These are phyloP conservation scores for Homarus gammarus DNA, from an alignment of 2,888 invertebrate genomes.

Conservation along the genomic window DNA sequence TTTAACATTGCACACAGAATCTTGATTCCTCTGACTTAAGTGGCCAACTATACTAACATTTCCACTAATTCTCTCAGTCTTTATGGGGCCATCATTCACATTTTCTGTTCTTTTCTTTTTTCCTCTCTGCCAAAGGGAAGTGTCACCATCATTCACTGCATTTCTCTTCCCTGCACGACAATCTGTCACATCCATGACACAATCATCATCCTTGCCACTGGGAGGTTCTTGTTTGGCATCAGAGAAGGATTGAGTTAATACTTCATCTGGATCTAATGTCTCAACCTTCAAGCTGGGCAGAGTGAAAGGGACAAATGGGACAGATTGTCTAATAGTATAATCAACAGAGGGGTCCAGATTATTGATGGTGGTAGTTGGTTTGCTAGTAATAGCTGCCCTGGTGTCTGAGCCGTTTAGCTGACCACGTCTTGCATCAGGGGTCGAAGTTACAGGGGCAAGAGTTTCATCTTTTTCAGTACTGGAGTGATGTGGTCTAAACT, in stretches of 20 bases:
- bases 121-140: neutral
- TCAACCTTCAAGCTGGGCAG: constrained; percentile 33
- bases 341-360: neutral
- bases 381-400: neutral
- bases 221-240: constrained; percentile 10
- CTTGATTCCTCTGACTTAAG: neutral
- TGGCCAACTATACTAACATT: neutral
- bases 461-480: constrained; percentile 25
- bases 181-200: constrained; percentile 6
- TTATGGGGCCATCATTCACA: neutral
- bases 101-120: neutral
- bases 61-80: constrained; percentile 9
- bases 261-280: neutral
- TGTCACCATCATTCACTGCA: neutral
- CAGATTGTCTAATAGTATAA: neutral
- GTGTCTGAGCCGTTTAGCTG: too few species aligned
- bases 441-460: neutral
- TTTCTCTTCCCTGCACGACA: constrained; percentile 4
- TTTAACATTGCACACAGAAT: neutral
- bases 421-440: neutral
- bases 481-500: constrained; percentile 1
- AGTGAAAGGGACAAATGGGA: constrained; percentile 44
- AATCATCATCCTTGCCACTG: neutral
- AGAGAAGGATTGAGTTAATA: constrained; percentile 12
- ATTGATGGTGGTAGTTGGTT: neutral